Conservation (phyloP, 2,113 vertebrate genomes). For the Pogona vitticeps region DNA sequence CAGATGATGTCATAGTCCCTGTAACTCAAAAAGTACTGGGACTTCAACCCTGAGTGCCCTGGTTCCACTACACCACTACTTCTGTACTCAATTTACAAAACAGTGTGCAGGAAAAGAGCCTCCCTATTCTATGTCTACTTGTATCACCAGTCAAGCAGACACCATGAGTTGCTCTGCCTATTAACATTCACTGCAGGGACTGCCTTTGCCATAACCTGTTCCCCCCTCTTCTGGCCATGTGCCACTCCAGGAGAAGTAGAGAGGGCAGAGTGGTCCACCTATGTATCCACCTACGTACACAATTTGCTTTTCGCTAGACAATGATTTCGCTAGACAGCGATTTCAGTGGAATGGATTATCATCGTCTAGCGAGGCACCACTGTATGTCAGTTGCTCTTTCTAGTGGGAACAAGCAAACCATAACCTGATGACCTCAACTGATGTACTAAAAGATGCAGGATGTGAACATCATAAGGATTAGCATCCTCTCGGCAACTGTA, state of each 20-base stretch:
- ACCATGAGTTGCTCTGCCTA: neutral
- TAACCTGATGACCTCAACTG: no score
- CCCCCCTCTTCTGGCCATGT: no score
- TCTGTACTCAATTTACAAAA: neutral
- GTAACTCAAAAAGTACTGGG: no score
- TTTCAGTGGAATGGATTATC: no score
- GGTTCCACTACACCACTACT: no score
- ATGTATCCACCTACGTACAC: neutral
- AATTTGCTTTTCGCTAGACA: no score
- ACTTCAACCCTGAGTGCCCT: no score
- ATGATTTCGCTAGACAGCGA: no score
- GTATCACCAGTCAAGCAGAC: neutral
- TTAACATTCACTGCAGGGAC: neutral
- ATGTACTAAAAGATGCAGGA: no score
- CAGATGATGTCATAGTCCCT: no score
- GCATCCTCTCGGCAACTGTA: neutral
- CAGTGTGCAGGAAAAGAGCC: neutral
- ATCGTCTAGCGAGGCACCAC: no score
- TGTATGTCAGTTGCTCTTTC: neutral
- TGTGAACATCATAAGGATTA: neutral
- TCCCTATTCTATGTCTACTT: neutral
- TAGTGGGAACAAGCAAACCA: neutral
- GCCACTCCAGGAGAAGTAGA: neutral
- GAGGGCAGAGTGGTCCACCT: neutral
- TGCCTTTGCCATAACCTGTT: neutral